Conservation (phyloP, 2,888 invertebrate species). For the Acanthoscelides obtectus region DNA sequence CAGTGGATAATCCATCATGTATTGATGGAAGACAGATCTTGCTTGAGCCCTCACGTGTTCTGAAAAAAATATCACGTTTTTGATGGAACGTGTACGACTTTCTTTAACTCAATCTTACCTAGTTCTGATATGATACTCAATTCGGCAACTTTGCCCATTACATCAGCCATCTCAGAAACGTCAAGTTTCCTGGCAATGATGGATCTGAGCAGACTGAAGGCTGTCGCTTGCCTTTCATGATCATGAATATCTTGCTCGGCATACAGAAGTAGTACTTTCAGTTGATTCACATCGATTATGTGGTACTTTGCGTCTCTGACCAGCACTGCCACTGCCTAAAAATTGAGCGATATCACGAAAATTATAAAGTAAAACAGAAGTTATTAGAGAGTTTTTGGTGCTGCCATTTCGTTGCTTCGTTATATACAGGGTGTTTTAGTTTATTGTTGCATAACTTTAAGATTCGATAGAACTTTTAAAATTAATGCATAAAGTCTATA, state of each 20-base stretch:
- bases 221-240: conserved; percentile 77
- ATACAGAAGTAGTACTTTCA: conserved; percentile 78
- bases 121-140: conserved; percentile 75
- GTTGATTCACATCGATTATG: conserved; percentile 65
- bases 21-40: conserved; percentile 72
- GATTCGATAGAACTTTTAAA: no score
- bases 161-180: conserved; percentile 67
- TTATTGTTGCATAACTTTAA: no score
- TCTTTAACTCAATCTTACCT: conserved; percentile 35
- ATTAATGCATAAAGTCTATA: no score
- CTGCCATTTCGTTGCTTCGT: no score
- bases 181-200: conserved; percentile 73
- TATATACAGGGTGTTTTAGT: no score
- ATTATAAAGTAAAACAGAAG: background rate
- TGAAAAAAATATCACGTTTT: background rate
- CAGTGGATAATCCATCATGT: conserved; percentile 83
- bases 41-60: conserved; percentile 61
- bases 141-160: conserved; percentile 78
- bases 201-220: conserved; percentile 81
- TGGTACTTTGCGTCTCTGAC: conserved; percentile 75
- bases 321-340: conserved; percentile 72
- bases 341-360: conserved; percentile 16
- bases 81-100: no score
- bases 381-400: no score
- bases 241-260: conserved; percentile 88